Conservation (phyloP, 2,888 invertebrate genomes). For the Noctua pronuba region DNA sequence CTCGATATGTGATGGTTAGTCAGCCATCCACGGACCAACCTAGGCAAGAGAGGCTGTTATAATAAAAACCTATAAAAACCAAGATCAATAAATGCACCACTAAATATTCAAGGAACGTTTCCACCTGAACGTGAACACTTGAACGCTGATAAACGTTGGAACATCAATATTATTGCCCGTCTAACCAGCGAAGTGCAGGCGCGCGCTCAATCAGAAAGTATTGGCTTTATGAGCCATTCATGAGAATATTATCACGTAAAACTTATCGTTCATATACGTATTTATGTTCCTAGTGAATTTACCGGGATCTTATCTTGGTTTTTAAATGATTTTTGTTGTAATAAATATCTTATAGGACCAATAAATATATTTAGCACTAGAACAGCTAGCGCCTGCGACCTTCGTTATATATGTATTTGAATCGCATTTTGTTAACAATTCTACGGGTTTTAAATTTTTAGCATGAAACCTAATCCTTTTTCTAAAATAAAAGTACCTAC, state of each 20-base stretch:
- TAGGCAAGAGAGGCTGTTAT: too few species aligned
- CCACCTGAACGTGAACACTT: neutral
- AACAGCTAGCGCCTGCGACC: too few species aligned
- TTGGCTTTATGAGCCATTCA: slow-evolving; percentile 15
- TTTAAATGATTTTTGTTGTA: neutral
- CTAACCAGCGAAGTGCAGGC: slow-evolving; percentile 15
- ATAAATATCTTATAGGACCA: too few species aligned
- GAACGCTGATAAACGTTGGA: slow-evolving; percentile 22
- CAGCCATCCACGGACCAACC: too few species aligned
- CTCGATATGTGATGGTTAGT: too few species aligned
- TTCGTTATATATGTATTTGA: too few species aligned
- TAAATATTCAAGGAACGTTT: slow-evolving; percentile 19
- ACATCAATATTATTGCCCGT: slow-evolving; percentile 29
- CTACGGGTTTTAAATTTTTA: too few species aligned
- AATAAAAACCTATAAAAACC: neutral
- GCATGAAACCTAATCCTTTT: too few species aligned
- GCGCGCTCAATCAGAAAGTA: slow-evolving; percentile 39
- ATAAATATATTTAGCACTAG: too few species aligned
- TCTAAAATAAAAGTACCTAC: too few species aligned
- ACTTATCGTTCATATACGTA: neutral
- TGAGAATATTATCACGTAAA: slow-evolving; percentile 11
- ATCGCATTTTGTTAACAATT: too few species aligned
- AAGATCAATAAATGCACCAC: slow-evolving; percentile 5
- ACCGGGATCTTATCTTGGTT: neutral
- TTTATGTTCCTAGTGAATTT: neutral